These are phyloP conservation scores for Pachyrhynchus sulphureomaculatus DNA, from an alignment of 1,140 invertebrate species.

Conservation along the genomic window DNA sequence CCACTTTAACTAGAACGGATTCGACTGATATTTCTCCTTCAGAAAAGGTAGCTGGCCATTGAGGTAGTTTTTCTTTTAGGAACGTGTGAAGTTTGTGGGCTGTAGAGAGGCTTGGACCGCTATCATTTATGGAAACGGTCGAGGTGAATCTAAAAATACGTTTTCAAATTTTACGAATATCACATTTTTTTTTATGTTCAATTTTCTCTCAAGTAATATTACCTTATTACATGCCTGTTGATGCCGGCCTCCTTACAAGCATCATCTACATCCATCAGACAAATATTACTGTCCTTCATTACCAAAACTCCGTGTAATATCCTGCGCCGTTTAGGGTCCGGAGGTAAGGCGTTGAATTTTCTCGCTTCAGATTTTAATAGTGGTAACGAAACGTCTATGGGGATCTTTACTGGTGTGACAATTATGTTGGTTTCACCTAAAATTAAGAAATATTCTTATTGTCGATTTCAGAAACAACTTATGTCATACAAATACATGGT, in stretches of 20 bases:
- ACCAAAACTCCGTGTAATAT: constrained; percentile 89
- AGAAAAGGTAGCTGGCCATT: constrained; percentile 74
- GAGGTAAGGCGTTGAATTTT: constrained; percentile 74
- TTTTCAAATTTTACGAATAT: constrained; percentile 57
- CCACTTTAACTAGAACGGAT: constrained; percentile 85
- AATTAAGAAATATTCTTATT: too few relatives aligned
- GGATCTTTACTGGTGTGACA: constrained; percentile 80
- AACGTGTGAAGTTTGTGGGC: constrained; percentile 77
- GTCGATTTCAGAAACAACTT: too few relatives aligned
- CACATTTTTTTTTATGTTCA: too few relatives aligned
- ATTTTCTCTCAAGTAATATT: too few relatives aligned
- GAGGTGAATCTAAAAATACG: constrained; percentile 76
- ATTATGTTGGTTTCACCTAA: constrained; percentile 80
- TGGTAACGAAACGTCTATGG: constrained; percentile 85
- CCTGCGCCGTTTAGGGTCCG: constrained; percentile 83
- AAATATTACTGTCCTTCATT: constrained; percentile 84
- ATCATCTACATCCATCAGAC: constrained; percentile 85
- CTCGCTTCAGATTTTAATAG: constrained; percentile 81
- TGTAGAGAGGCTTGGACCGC: constrained; percentile 71
- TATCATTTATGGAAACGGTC: constrained; percentile 80
- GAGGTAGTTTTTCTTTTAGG: constrained; percentile 72
- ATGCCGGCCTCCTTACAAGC: constrained; percentile 88
- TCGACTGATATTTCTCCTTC: constrained; percentile 86
- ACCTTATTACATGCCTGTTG: constrained; percentile 75
- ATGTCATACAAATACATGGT: background rate